Evolutionary conservation across 1,140 invertebrate species (phyloP).

Genomic region (Brachionus angularis): DNA sequence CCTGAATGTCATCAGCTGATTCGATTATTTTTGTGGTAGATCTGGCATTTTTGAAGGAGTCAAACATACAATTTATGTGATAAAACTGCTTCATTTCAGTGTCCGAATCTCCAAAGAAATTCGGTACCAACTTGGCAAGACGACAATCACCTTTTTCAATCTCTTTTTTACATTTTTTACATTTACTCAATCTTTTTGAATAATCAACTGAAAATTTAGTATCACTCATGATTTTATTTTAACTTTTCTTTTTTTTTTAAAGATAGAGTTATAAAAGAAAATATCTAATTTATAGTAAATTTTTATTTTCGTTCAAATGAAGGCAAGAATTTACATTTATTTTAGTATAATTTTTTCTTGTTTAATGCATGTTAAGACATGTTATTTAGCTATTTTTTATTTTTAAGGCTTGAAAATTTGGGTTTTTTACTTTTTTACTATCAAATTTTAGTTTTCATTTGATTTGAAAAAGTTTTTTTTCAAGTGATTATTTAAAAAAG

Average conservation of each 20-base stretch:
- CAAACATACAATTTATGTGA: conserved; percentile 74
- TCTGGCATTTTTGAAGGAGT: conserved; percentile 70
- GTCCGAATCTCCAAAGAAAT: conserved; percentile 68
- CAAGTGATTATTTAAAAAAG: too few relatives aligned
- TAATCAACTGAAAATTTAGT: conserved; percentile 26
- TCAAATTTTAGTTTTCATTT: too few relatives aligned
- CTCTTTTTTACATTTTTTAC: conserved; percentile 78
- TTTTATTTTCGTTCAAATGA: too few relatives aligned
- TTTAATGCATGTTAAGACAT: too few relatives aligned
- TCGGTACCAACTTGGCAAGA: conserved; percentile 69
- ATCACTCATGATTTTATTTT: conserved; percentile 28
- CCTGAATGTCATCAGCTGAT: conserved; percentile 70
- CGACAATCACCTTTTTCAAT: conserved; percentile 69
- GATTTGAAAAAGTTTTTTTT: too few relatives aligned
- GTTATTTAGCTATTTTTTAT: too few relatives aligned
- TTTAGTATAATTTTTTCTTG: too few relatives aligned
- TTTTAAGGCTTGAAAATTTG: too few relatives aligned
- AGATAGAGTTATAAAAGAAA: too few relatives aligned
- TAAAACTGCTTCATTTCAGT: conserved; percentile 81
- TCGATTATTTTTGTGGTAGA: conserved; percentile 76
- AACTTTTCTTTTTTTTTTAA: conserved; percentile 2
- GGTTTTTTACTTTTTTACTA: too few relatives aligned
- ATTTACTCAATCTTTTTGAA: conserved; percentile 52
- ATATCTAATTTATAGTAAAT: too few relatives aligned
- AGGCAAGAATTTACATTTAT: too few relatives aligned